These are phyloP conservation scores for Callipepla californica DNA, from an alignment of 2,113 vertebrate genomes.

Conservation along the genomic window DNA sequence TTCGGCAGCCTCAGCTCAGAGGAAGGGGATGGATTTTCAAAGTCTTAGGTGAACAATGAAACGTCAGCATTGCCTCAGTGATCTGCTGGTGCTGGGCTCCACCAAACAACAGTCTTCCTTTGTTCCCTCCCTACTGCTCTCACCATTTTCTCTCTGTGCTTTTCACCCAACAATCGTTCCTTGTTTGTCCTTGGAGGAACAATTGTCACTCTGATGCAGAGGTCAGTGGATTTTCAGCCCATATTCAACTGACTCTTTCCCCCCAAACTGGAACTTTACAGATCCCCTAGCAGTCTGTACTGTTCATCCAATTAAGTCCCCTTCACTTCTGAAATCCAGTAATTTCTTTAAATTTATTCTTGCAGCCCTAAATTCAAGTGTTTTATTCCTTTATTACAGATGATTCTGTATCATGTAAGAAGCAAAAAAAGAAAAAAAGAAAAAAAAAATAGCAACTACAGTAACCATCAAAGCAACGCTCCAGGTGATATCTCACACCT, in stretches of 20 bases:
- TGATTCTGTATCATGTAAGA: background rate
- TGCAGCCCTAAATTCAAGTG: background rate
- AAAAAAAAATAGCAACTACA: background rate
- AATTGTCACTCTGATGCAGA: background rate
- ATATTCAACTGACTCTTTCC: background rate
- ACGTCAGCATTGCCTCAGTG: fast-evolving
- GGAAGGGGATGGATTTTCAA: background rate
- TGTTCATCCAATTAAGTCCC: background rate
- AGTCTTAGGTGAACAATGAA: background rate
- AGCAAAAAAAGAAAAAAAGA: background rate
- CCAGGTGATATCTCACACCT: background rate
- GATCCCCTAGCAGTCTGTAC: background rate
- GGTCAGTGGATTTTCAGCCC: background rate
- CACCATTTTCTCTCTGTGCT: background rate
- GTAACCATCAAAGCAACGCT: background rate
- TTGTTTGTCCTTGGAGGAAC: background rate
- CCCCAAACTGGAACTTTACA: background rate
- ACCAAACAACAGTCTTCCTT: background rate
- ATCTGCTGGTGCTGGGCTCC: background rate
- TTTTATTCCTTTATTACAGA: background rate
- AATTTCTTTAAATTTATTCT: background rate
- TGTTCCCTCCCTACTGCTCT: background rate
- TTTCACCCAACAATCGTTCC: background rate
- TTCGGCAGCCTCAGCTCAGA: background rate
- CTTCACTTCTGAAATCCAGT: background rate